phyloP scores from a whole-genome alignment of 2,888 invertebrate species.

The Andrena minutula region DNA sequence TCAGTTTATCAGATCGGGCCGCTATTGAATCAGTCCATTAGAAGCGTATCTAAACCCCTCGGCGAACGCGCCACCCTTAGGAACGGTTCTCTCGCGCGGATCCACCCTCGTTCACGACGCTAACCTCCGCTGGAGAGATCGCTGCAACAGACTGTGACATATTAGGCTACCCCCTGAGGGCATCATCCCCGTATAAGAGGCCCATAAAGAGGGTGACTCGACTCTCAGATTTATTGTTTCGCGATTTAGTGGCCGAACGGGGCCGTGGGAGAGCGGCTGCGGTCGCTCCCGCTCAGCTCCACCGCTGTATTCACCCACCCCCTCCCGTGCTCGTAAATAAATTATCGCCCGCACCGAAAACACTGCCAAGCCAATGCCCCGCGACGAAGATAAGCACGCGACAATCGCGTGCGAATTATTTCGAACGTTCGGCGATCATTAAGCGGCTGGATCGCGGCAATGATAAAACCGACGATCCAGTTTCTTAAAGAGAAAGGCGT shows the following conservation, averaged over 20 bases:
- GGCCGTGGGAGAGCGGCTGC: slow-evolving; percentile 73
- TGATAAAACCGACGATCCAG: slow-evolving; percentile 18
- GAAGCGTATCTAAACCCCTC: slow-evolving; percentile 75
- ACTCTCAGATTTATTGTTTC: slow-evolving; percentile 83
- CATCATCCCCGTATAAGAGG: slow-evolving; percentile 80
- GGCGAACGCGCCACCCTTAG: slow-evolving; percentile 63
- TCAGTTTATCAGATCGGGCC: slow-evolving; percentile 80
- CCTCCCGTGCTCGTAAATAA: slow-evolving; percentile 60
- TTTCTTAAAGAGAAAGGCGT: slow-evolving; percentile 49
- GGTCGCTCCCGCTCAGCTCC: slow-evolving; percentile 30
- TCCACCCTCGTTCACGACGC: slow-evolving; percentile 68
- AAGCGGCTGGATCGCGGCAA: neutral
- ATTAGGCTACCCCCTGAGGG: slow-evolving; percentile 83
- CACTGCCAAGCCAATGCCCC: neutral
- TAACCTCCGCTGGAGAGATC: slow-evolving; percentile 74
- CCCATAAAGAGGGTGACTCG: slow-evolving; percentile 76
- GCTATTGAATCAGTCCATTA: slow-evolving; percentile 84
- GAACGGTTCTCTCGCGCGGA: slow-evolving; percentile 44
- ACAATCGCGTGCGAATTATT: neutral
- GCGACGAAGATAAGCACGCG: neutral
- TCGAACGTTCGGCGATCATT: neutral
- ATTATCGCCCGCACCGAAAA: slow-evolving; percentile 54
- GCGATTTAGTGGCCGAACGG: slow-evolving; percentile 80
- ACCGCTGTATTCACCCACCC: slow-evolving; percentile 27
- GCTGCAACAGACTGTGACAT: slow-evolving; percentile 85